Evolutionary conservation across 2,797 vertebrate species (phyloP).

Genomic region (Rhincodon typus): DNA sequence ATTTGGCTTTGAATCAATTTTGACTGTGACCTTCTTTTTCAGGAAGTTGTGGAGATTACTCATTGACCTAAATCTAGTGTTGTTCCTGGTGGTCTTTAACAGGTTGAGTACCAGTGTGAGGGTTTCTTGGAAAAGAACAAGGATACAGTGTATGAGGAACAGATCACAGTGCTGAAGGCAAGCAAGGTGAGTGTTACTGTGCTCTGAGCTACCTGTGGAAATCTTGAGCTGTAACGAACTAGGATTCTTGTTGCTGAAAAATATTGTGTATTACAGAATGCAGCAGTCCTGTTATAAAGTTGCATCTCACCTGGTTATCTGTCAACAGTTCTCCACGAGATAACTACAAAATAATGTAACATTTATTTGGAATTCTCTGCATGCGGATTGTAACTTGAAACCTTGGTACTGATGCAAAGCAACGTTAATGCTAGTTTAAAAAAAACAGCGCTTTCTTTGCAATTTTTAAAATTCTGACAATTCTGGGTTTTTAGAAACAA

Average conservation of each 20-base stretch:
- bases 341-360: not conserved
- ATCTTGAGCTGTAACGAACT: too few species aligned
- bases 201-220: not conserved
- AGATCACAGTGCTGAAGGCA: conserved; percentile 90
- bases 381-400: not conserved
- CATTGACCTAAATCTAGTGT: not conserved
- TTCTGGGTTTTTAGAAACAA: not conserved
- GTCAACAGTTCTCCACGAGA: not conserved
- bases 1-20: not conserved
- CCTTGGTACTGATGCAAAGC: not conserved
- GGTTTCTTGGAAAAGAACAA: conserved; percentile 98
- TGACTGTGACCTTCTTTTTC: not conserved
- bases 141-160: conserved; percentile 95
- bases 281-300: not conserved
- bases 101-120: conserved; percentile 98
- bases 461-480: too few species aligned
- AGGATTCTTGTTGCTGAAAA: not conserved
- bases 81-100: conserved; percentile 35
- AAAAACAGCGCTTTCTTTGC: too few species aligned
- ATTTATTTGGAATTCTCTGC: not conserved
- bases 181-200: conserved; percentile 75
- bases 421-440: not conserved
- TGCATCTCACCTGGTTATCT: not conserved
- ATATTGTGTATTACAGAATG: not conserved
- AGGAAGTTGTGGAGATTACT: not conserved